Percentiles rank a stretch among this genome's conserved stretches.
phyloP scores from a whole-genome alignment of 2,113 vertebrate genomes.

The Conger conger region DNA sequence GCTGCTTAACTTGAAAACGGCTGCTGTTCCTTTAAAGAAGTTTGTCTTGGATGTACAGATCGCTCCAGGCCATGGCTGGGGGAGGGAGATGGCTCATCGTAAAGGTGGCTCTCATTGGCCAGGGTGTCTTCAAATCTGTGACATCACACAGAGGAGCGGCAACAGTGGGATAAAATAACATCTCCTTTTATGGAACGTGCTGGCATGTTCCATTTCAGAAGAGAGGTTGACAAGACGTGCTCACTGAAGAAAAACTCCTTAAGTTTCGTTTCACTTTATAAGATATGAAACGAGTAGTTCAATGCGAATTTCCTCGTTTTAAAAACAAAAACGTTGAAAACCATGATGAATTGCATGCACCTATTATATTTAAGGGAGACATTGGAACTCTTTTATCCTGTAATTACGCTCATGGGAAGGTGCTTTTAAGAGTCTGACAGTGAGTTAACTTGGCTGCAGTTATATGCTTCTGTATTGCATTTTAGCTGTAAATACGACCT shows the following conservation, averaged over 20 bases:
- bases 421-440: no score
- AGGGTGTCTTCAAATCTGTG: conserved; percentile 40
- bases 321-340: background rate
- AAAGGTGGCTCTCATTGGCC: conserved; percentile 56
- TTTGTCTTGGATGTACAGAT: conserved; percentile 47
- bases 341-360: background rate
- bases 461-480: background rate
- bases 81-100: conserved; percentile 58
- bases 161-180: conserved; percentile 74
- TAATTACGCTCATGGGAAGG: no score
- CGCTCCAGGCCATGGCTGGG: conserved; percentile 44
- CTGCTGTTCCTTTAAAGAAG: conserved; percentile 66
- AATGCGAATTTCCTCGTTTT: background rate
- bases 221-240: conserved; percentile 9
- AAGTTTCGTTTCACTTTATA: background rate
- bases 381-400: no score
- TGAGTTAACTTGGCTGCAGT: background rate
- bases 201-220: conserved; percentile 42
- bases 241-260: background rate
- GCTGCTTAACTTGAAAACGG: conserved; percentile 11
- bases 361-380: background rate
- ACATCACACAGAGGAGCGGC: conserved; percentile 66
- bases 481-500: background rate
- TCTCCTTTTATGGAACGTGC: conserved; percentile 65
- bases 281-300: background rate